phyloP scores from a whole-genome alignment of 2,888 invertebrate species.

The Tetragonula carbonaria region DNA sequence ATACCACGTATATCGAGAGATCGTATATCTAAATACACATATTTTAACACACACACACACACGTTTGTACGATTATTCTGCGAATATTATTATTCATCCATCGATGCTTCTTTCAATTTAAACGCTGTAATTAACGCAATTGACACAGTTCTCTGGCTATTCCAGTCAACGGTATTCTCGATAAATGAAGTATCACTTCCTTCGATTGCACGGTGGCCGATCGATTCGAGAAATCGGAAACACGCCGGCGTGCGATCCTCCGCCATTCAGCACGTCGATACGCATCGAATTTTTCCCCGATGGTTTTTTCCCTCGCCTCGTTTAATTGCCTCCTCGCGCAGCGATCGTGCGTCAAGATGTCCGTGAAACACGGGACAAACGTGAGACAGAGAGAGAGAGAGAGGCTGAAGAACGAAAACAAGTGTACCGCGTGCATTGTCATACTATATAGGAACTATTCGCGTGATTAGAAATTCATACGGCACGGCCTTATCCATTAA shows the following conservation, averaged over 20 bases:
- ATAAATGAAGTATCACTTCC: neutral
- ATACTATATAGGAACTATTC: conserved; percentile 28
- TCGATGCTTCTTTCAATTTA: neutral
- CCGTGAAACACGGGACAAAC: conserved; percentile 51
- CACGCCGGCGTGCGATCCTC: neutral
- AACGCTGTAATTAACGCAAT: neutral
- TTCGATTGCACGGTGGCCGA: neutral
- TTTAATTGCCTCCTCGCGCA: conserved; percentile 41
- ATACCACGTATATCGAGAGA: no score
- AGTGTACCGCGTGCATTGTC: conserved; percentile 43
- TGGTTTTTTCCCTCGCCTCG: neutral
- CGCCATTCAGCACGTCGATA: neutral
- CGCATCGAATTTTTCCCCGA: neutral
- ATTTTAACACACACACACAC: no score
- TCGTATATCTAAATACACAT: neutral
- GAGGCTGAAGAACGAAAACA: conserved; percentile 50
- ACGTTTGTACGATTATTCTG: no score
- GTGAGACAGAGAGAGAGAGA: conserved; percentile 56
- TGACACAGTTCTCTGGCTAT: neutral
- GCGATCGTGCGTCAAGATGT: conserved; percentile 39
- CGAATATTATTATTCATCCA: neutral
- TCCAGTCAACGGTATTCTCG: neutral
- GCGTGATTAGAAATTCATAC: conserved; percentile 52
- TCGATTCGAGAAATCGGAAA: conserved; percentile 9
- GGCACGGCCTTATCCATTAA: conserved; percentile 35